Evolutionary conservation across 2,797 vertebrate species (phyloP), one percentile per base, ranked within the genome.

Genomic region (Alcedo atthis): DNA sequence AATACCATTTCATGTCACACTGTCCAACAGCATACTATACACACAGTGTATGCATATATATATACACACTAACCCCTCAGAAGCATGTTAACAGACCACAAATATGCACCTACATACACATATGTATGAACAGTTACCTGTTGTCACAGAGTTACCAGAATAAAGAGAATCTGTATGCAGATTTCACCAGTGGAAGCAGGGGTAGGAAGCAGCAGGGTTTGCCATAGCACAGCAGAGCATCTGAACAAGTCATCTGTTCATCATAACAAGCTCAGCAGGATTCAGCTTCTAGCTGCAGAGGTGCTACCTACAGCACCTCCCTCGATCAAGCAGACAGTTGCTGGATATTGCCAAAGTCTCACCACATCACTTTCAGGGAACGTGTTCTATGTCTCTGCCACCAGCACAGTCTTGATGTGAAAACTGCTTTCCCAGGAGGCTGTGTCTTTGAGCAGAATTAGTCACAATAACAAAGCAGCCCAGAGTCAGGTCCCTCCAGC

Each of bases 181-280:
- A 53, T 62, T 77, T 93, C 69, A 66, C 58, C 51, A 45, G 24
- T 18, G 40, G 48, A 92, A 85, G 49, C 14, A 32, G 15, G 75
- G 43, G 55, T 59, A 73, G 87, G 18, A 81, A 87, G 81, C 70
- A 92, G 69, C 46, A 66, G 0, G 1, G 66, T 69, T 75, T 87
- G 79, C 71, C 4, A 8, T 6, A 75, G 92, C 63, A 73, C 66
- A 81, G 89, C 58, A 89, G 32, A 92, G 64, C 84, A 85, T 90
- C 82, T 89, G 94, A 93, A 89, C 79, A 75, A 79, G 92, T 89
- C 93, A 89, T 92, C 87, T 96, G 93, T 51, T 95, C 92, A 70
- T 90, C 87, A 26, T 76, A 92, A 85, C 91, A 94, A 89, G 89
- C 85, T 85, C 91, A 90, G 91, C 92, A 87, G 93, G 94, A 95